These are phyloP conservation scores for Samia ricini DNA, from an alignment of 1,140 invertebrate genomes.

Conservation along the genomic window DNA sequence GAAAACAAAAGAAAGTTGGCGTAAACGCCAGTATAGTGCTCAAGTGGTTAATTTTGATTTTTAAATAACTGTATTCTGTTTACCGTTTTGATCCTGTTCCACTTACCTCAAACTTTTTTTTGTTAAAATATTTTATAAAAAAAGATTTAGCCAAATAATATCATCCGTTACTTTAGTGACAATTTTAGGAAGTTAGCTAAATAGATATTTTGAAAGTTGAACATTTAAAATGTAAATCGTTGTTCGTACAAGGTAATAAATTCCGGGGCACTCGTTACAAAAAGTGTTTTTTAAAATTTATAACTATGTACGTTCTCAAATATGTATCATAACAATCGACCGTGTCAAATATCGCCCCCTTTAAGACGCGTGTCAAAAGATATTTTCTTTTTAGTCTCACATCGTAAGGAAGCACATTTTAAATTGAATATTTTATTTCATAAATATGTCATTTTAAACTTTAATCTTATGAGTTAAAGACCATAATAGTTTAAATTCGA, in stretches of 20 bases:
- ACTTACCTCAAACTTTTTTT: no score
- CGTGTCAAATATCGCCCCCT: not conserved
- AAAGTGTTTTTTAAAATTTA: not conserved
- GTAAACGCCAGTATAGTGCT: no score
- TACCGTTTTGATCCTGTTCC: no score
- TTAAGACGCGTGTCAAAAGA: not conserved
- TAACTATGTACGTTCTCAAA: not conserved
- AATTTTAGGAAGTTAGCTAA: not conserved
- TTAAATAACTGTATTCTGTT: no score
- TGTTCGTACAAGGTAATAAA: not conserved
- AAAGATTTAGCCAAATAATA: not conserved
- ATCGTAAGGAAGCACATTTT: not conserved
- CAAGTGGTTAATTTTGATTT: no score
- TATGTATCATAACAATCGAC: not conserved
- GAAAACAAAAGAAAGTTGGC: no score
- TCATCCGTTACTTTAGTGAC: not conserved
- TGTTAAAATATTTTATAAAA: not conserved
- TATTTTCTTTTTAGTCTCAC: conserved; percentile 1
- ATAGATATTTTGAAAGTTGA: not conserved
- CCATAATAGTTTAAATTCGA: not conserved
- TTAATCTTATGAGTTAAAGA: not conserved
- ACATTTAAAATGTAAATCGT: not conserved
- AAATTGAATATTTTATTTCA: no score
- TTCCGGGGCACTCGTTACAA: not conserved
- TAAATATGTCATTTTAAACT: not conserved